Percentiles rank a stretch among this genome's conserved stretches.
phyloP scores from a whole-genome alignment of 1,140 invertebrate genomes.

The Drosophila hydei region DNA sequence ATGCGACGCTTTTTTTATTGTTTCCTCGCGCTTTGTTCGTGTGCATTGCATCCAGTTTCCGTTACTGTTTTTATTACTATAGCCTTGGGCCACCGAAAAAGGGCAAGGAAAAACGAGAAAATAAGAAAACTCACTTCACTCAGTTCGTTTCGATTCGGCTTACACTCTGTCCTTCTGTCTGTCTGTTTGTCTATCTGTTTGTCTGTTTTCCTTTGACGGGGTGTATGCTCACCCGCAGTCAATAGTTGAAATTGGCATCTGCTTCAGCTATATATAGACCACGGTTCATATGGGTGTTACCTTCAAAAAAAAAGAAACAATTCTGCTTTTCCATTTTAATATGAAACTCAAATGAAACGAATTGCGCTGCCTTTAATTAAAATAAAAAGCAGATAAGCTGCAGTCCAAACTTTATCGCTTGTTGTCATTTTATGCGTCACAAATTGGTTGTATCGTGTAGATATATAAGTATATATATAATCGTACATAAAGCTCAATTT shows the following conservation, averaged over 20 bases:
- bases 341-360: slow-evolving; percentile 13
- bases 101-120: slow-evolving; percentile 24
- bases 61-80: slow-evolving; percentile 74
- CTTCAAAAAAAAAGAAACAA: slow-evolving; percentile 13
- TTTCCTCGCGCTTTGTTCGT: slow-evolving; percentile 48
- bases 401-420: neutral
- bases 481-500: slow-evolving; percentile 3
- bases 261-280: slow-evolving; percentile 25
- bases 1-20: slow-evolving; percentile 59
- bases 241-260: slow-evolving; percentile 66
- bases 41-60: slow-evolving; percentile 67
- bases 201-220: slow-evolving; percentile 44
- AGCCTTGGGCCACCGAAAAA: slow-evolving; percentile 54
- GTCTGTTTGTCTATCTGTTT: slow-evolving; percentile 4
- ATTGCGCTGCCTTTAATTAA: slow-evolving; percentile 10
- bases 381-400: slow-evolving; percentile 5
- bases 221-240: slow-evolving; percentile 72
- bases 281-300: slow-evolving; percentile 5
- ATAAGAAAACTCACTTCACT: slow-evolving; percentile 67
- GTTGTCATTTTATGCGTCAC: neutral
- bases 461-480: neutral
- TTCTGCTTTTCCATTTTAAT: slow-evolving; percentile 25
- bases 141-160: slow-evolving; percentile 15
- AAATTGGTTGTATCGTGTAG: neutral
- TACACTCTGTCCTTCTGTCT: slow-evolving; percentile 1